Base-by-base conservation (phyloP, 2,113 vertebrate genomes). In the Ovibos moschatus region DNA sequence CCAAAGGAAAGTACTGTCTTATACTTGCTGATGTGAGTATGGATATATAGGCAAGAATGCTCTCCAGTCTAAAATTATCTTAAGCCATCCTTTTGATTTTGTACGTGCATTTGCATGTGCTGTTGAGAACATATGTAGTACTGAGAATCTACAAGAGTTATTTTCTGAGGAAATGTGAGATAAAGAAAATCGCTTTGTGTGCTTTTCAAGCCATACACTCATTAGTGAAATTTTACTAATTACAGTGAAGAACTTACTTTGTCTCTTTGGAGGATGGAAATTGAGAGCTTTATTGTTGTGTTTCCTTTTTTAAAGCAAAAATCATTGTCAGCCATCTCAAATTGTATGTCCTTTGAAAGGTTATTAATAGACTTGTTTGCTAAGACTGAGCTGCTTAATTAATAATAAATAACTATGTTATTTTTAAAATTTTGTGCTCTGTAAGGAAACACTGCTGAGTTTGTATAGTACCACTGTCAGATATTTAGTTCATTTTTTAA, bases 161-260 rank as follows among this genome's bases (percentile, higher is more conserved):
- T 74, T 96, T 96, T 93, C 21, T 93, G 85, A 91, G 40, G 6
- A 91, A 92, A 43, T 92, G 25, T 62, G 87, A 28, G 40, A 85
- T 81, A 96, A 71, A 53, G 62, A 97, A 87, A 25, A 84, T 83
- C 95, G 50, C 0, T 4, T 92, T 97, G 51, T 97, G 5, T 4
- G 95, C 58, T 95, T 97, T 94, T 97, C 93, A 94, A 71, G 47
- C 33, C 16, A 87, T 85, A 87, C 98, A 93, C 62, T 53, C 87
- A 81, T 97, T 88, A 96, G 1, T 87, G 51, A 92, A 45, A 92
- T 84, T 95, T 97, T 64, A 91, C 90, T 45, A 50, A 43, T 62
- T 45, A 60, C 33, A 50, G 93, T 64, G 97, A 50, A 95, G 91
- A 96, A 89, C 11, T 36, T 92, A 81, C 40, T 94, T 14, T 76